Base-by-base conservation (phyloP, 1,140 invertebrate genomes). In the Diachasma alloeum region DNA sequence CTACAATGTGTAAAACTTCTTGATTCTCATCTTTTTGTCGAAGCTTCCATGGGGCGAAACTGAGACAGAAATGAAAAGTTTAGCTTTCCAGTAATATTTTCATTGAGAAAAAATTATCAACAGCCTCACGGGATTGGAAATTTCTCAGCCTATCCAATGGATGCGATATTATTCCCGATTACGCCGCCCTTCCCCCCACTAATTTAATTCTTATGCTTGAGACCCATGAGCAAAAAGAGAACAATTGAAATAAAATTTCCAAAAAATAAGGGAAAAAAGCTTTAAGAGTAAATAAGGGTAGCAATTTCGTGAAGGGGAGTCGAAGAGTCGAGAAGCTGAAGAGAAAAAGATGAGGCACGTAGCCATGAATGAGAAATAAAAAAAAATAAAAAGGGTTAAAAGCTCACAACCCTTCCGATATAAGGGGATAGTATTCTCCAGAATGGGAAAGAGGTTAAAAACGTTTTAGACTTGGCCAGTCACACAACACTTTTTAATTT, bases 401-500 rank as follows among this genome's bases (percentile, higher is more conserved):
- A 74, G 75, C 82, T 73, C 59, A 56, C 71, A 80, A 48, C 67
- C 37, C 56, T 56, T 67, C 19, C 17, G 53, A 42, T 22, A 76
- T 24, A 19, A 68, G 76, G 37, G 78, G 63, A 72, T 48, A 72
- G 70, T 56, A 31, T 63, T 26, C 59, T 59, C 44, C 11, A 4
- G 48, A 59, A 70, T 53, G 36, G 26, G 68, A 75, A 17, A 68
- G 26, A 81, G 80, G 83, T 87, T 87, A 86, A 85, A 84, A 88
- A 87, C 84, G 83, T 82, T 89, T 87, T 85, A 85, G 78, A 85
- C 82, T 83, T 82, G 83, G 83, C 79, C 86, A 87, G 85, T 88
- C 84, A 85, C 85, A 88, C 84, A 87, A 87, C 88, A 87, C 87
- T 88, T 89, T 88, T 89, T 90, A 90, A 89, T 89, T 89, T 88